Base-by-base conservation (phyloP, 2,888 invertebrate genomes). In the Melanostoma mellinum region DNA sequence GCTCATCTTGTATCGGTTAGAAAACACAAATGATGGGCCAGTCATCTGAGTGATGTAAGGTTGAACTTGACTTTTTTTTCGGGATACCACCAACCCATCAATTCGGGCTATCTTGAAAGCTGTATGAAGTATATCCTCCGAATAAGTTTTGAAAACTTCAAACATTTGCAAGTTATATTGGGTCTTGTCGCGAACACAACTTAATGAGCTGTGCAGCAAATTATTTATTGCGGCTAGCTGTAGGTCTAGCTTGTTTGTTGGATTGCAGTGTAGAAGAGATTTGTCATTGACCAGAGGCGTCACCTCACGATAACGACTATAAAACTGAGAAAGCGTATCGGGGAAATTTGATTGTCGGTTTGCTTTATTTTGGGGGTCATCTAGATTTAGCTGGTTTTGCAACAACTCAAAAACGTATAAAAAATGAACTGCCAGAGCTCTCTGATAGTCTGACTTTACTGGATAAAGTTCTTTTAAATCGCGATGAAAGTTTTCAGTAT, bases 131-230 rank as follows among this genome's bases (percentile, higher is more conserved):
- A 94, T 88, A 35, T 92, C 91, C 85, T 96, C 95, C 0, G 95
- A 93, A 89, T 94, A 96, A 85, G 94, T 94, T 86, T 94, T 94
- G 87, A 95, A 95, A 10, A 96, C 93, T 87, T 93, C 93, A 86
- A 94, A 95, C 79, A 96, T 91, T 85, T 95, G 95, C 86, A 94
- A 93, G 0, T 94, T 93, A 89, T 94, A 94, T 0, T 93, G 93
- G 0, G 93, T 92, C 87, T 94, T 94, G 86, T 95, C 94, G 74
- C 93, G 92, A 50, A 91, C 90, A 87, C 93, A 93, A 75, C 93
- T 93, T 87, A 96, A 91, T 0, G 94, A 94, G 85, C 95, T 94
- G 88, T 96, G 94, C 63, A 94, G 93, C 0, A 95, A 89, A 46
- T 86, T 87, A 30, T 87, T 86, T 0, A 89, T 88, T 0, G 89